Base-by-base conservation (phyloP, 1,140 invertebrate species). In the Drosophila tani region DNA sequence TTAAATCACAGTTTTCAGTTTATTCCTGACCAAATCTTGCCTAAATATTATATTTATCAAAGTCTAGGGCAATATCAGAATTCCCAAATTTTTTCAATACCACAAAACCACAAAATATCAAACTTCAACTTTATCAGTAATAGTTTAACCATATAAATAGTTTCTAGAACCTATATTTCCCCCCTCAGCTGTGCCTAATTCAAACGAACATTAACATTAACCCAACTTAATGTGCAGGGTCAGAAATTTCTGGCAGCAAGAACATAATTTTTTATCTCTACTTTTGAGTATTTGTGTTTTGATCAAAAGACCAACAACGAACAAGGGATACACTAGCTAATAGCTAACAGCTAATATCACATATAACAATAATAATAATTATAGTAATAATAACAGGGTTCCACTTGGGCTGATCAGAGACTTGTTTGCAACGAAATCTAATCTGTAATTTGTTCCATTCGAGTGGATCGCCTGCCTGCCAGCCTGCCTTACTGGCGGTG, bases 181-280 rank as follows among this genome's bases (percentile, higher is more conserved):
- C 0, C 3, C 35, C 43, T 32, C 2, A 0, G 17, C 24, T 65
- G 66, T 68, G 27, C 12, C 19, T 69, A 50, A 27, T 67, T 67
- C 24, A 12, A 40, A 29, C 24, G 38, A 50, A 56, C 35, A 56
- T 56, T 56, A 56, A 49, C 49, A 71, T 53, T 27, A 53, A 35
- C 5, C 38, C 19, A 53, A 67, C 67, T 69, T 40, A 69, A 67
- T 69, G 38, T 53, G 67, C 69, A 73, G 68, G 69, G 69, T 35
- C 69, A 71, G n/a, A 58, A 27, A 50, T 43, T 9, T 71, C 45
- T 47, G 45, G 27, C 51, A 71, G 19, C 50, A 55, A 27, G 19
- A 19, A 9, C 24, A 64, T n/a, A 68, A 51, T 68, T 67, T 46
- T 56, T 56, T 64, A 46, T 67, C 41, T 63, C n/a, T 63, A n/a